Conservation (phyloP, 2,113 vertebrate species). For the Synchiropus splendidus region DNA sequence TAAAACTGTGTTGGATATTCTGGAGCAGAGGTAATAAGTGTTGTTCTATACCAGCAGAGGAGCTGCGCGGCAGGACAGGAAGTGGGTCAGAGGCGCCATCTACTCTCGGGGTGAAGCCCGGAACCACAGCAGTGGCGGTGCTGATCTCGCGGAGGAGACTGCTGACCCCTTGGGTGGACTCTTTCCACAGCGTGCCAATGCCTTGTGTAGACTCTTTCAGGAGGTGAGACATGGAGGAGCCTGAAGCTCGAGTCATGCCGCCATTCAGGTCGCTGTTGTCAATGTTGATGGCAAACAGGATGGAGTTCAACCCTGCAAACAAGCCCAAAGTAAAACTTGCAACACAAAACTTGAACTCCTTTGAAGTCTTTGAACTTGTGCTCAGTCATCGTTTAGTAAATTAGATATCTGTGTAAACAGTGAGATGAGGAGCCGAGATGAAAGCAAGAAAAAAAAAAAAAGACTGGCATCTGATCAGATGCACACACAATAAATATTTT, state of each 20-base stretch:
- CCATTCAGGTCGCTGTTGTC: conserved; percentile 95
- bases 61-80: conserved; percentile 76
- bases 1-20: no score
- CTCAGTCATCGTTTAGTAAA: conserved; percentile 10
- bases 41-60: conserved; percentile 61
- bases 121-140: conserved; percentile 82
- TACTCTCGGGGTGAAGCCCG: conserved; percentile 75
- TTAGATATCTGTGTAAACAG: not conserved
- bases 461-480: conserved; percentile 21
- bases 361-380: conserved; percentile 13
- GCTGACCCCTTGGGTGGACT: conserved; percentile 92
- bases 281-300: conserved; percentile 97
- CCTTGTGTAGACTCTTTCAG: conserved; percentile 95
- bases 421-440: not conserved
- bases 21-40: no score
- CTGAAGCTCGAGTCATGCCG: conserved; percentile 52
- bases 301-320: conserved; percentile 86
- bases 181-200: conserved; percentile 87
- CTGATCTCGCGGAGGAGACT: conserved; percentile 86
- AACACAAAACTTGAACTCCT: not conserved
- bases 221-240: conserved; percentile 77
- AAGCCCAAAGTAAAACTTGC: not conserved
- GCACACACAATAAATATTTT: conserved; percentile 22
- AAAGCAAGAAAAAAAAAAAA: not conserved
- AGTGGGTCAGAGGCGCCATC: conserved; percentile 80